A percentile compares a stretch with the other conserved stretches of the same genome.
phyloP scores from a whole-genome alignment of 2,113 vertebrate genomes.

The Datnioides undecimradiatus region DNA sequence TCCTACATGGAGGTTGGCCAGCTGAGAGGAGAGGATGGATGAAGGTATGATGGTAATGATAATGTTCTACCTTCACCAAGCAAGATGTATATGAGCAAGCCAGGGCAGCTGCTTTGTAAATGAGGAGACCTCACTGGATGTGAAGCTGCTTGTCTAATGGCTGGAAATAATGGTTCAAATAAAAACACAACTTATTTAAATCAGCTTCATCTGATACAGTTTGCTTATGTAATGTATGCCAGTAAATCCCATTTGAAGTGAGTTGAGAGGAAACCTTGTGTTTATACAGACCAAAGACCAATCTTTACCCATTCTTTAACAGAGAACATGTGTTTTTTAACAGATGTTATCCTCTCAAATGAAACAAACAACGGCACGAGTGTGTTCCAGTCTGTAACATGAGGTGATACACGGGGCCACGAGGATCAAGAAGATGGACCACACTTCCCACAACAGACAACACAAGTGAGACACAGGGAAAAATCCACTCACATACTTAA shows the following conservation, averaged over 20 bases:
- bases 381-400: slow-evolving; percentile 6
- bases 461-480: background rate
- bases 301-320: slow-evolving; percentile 9
- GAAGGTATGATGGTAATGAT: slow-evolving; percentile 50
- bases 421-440: background rate
- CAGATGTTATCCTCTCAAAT: slow-evolving; percentile 30
- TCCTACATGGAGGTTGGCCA: slow-evolving; percentile 64
- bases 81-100: background rate
- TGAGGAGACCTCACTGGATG: background rate
- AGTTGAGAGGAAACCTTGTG: slow-evolving; percentile 26
- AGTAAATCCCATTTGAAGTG: slow-evolving; percentile 32
- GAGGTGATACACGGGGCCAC: background rate
- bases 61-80: background rate
- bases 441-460: slow-evolving; percentile 12
- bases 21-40: slow-evolving; percentile 49
- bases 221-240: slow-evolving; percentile 24
- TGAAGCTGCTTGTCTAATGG: background rate
- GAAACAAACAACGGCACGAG: slow-evolving; percentile 33
- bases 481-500: slow-evolving; percentile 33
- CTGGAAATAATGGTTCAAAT: background rate
- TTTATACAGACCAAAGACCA: background rate
- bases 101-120: slow-evolving; percentile 16
- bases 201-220: slow-evolving; percentile 11
- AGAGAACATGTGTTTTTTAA: slow-evolving; percentile 44
- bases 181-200: slow-evolving; percentile 3